Percentiles rank a stretch among this genome's conserved stretches.
phyloP scores from a whole-genome alignment of 2,888 invertebrate genomes.

The Copidosoma aretas region DNA sequence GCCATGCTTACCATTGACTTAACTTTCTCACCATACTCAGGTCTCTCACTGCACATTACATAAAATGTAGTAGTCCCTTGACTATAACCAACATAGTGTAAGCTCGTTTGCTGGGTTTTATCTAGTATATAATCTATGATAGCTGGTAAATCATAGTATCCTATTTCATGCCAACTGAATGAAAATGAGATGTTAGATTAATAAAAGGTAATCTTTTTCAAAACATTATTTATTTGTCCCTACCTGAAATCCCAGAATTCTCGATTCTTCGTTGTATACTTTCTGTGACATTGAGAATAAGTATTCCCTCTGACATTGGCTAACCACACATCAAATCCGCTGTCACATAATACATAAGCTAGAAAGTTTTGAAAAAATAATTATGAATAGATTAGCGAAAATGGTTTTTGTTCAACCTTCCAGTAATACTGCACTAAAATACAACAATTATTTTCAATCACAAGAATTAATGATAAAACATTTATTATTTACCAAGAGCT shows the following conservation, averaged over 20 bases:
- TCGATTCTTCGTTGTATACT: constrained; percentile 54
- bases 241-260: constrained; percentile 62
- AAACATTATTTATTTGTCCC: constrained; percentile 8
- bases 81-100: constrained; percentile 69
- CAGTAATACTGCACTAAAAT: background rate
- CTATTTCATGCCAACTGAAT: constrained; percentile 70
- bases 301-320: constrained; percentile 58
- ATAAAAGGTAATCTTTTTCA: constrained; percentile 4
- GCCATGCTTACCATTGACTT: constrained; percentile 59
- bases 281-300: constrained; percentile 56
- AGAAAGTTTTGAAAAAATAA: constrained; percentile 7
- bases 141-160: constrained; percentile 68
- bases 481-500: constrained; percentile 51
- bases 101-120: constrained; percentile 61
- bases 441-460: background rate
- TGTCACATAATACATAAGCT: constrained; percentile 57
- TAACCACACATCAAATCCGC: constrained; percentile 59
- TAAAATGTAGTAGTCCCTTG: constrained; percentile 65
- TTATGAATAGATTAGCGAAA: background rate
- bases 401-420: too few relatives aligned
- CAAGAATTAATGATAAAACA: constrained; percentile 8
- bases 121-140: constrained; percentile 66
- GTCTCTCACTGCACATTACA: constrained; percentile 59
- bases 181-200: constrained; percentile 15
- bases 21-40: constrained; percentile 60